phyloP scores from a whole-genome alignment of 2,113 vertebrate genomes.

The Ovis aries region DNA sequence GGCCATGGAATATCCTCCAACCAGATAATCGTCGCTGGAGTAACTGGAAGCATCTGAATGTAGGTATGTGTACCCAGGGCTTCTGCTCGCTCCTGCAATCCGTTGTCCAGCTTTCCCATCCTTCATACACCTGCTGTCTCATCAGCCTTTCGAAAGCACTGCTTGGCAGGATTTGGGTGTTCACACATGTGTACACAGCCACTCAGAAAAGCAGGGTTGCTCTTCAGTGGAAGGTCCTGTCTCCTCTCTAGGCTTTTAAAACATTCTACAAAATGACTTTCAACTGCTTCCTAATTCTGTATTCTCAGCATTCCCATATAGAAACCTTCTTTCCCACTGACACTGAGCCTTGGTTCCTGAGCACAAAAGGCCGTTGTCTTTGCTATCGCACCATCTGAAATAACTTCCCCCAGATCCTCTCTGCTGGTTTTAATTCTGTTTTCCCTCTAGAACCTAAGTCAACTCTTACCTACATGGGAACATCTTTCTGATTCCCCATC shows the following conservation, averaged over 20 bases:
- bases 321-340: not conserved
- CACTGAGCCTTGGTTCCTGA: not conserved
- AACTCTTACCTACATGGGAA: not conserved
- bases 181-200: fast-evolving
- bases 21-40: conserved; percentile 17
- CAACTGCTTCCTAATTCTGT: not conserved
- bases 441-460: not conserved
- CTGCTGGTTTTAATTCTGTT: not conserved
- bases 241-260: not conserved
- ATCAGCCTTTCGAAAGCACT: not conserved
- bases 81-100: fast-evolving
- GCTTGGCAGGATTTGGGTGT: fast-evolving
- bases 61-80: conserved; percentile 48
- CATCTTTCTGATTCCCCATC: not conserved
- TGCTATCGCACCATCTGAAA: not conserved
- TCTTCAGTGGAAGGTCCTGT: not conserved
- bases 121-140: fast-evolving
- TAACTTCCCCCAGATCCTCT: not conserved
- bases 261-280: not conserved
- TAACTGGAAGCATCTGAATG: conserved; percentile 54
- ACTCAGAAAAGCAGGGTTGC: not conserved
- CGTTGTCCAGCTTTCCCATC: not conserved
- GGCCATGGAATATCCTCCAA: conserved; percentile 37
- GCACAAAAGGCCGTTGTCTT: not conserved
- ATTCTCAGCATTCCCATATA: too few relatives aligned